A percentile compares a stretch with the other conserved stretches of the same genome.
Evolutionary conservation across 53 echinoderm and acorn worm species (phyloP).

Genomic region (Crossaster papposus): DNA sequence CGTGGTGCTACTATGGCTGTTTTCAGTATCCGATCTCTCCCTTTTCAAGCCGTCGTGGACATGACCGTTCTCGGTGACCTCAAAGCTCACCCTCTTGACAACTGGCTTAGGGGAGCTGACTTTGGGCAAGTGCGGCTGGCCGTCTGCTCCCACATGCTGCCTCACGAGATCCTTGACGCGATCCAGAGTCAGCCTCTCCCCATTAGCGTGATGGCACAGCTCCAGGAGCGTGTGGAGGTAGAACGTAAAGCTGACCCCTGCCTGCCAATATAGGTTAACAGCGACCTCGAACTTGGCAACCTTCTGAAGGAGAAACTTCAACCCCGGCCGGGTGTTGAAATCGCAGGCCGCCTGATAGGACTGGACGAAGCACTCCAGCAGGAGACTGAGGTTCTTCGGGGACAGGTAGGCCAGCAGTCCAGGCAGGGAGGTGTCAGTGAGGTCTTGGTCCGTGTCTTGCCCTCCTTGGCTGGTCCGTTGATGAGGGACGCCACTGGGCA

Average conservation of each 20-base stretch:
- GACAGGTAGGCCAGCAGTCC: conserved; percentile 97
- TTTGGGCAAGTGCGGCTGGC: background rate
- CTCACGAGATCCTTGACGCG: conserved; percentile 77
- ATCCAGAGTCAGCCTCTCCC: conserved; percentile 71
- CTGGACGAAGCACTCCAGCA: conserved; percentile 97
- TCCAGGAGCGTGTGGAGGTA: conserved; percentile 97
- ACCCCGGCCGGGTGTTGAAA: conserved; percentile 92
- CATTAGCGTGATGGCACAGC: conserved; percentile 87
- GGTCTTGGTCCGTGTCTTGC: conserved; percentile 21
- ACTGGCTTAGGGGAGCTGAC: conserved; percentile 35
- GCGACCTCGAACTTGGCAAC: conserved; percentile 97
- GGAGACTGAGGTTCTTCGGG: conserved; percentile 83
- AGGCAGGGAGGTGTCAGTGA: conserved; percentile 77
- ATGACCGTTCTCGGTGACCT: conserved; percentile 44
- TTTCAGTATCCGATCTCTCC: conserved; percentile 43
- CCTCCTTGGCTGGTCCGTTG: background rate
- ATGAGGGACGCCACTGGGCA: conserved; percentile 35
- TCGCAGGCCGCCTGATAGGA: conserved; percentile 92
- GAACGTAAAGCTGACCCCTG: conserved; percentile 98
- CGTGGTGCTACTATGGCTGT: conserved; percentile 11
- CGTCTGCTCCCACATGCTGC: conserved; percentile 26
- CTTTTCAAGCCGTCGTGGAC: conserved; percentile 15
- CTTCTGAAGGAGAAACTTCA: conserved; percentile 99
- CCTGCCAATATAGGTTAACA: conserved; percentile 97
- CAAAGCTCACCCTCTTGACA: conserved; percentile 46